Conservation (phyloP, 2,113 vertebrate genomes). For the Mesoclemmys tuberculata region DNA sequence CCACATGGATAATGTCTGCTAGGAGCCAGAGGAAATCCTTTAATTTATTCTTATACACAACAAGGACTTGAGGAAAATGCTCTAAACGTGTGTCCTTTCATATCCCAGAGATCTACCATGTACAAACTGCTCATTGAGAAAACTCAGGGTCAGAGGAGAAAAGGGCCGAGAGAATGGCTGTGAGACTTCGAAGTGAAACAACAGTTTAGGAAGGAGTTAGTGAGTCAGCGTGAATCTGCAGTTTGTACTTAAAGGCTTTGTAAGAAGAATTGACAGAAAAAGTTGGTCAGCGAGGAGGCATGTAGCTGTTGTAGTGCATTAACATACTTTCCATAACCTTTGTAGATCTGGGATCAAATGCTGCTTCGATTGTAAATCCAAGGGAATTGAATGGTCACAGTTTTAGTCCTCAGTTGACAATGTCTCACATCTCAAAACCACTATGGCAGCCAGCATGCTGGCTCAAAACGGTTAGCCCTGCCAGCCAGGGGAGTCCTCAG, state of each 20-base stretch:
- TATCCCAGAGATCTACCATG: background rate
- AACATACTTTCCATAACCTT: background rate
- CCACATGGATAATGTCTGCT: background rate
- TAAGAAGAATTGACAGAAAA: background rate
- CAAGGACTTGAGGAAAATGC: background rate
- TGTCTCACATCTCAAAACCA: background rate
- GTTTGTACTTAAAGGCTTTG: background rate
- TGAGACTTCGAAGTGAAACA: background rate
- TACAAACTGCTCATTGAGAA: background rate
- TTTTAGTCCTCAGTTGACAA: background rate
- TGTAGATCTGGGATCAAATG: background rate
- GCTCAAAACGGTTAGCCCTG: background rate
- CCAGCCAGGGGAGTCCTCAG: background rate
- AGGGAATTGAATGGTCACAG: background rate
- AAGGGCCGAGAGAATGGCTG: background rate
- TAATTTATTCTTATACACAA: background rate
- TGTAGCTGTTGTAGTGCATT: accelerated
- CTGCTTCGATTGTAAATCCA: background rate
- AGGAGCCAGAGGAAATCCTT: background rate
- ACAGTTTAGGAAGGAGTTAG: background rate
- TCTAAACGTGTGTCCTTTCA: background rate
- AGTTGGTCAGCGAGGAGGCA: background rate
- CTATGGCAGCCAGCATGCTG: background rate
- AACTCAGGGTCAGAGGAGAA: background rate
- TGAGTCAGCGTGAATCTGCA: background rate